Conservation (phyloP, 2,797 vertebrate species). For the Crocidura indochinensis region DNA sequence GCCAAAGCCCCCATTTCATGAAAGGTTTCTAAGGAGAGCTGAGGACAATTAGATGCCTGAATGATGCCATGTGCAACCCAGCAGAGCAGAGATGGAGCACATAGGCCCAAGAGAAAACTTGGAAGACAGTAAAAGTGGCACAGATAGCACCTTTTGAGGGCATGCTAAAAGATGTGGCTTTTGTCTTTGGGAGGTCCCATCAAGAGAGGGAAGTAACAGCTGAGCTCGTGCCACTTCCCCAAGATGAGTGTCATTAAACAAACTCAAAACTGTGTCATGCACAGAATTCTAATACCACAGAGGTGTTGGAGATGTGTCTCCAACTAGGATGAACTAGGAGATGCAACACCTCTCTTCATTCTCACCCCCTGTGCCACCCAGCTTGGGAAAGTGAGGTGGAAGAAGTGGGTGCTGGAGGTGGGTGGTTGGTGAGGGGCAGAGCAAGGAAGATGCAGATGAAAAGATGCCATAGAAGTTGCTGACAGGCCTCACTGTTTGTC, state of each 20-base stretch:
- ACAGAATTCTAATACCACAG: background rate
- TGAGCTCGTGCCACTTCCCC: background rate
- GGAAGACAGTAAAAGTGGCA: background rate
- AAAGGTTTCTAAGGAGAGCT: slow-evolving; percentile 17
- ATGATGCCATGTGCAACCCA: too few species aligned
- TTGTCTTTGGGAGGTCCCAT: background rate
- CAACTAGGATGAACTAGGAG: too few species aligned
- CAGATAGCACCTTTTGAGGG: background rate
- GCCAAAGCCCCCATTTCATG: background rate
- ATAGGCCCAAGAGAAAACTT: background rate
- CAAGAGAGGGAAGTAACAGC: background rate
- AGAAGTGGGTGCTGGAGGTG: background rate
- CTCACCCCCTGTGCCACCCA: background rate
- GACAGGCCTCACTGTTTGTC: background rate
- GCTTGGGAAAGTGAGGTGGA: background rate
- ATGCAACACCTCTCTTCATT: too few species aligned
- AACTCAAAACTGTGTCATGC: too few species aligned
- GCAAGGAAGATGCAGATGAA: background rate
- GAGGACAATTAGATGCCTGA: background rate
- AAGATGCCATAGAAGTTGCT: background rate
- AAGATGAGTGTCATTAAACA: too few species aligned
- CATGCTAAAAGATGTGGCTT: background rate
- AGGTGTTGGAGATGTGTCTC: background rate
- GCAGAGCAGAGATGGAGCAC: background rate
- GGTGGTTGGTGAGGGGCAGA: background rate